A percentile compares a stretch with the other conserved stretches of the same genome.
Conservation (phyloP, 2,797 vertebrate species). For the Phataginus tricuspis region DNA sequence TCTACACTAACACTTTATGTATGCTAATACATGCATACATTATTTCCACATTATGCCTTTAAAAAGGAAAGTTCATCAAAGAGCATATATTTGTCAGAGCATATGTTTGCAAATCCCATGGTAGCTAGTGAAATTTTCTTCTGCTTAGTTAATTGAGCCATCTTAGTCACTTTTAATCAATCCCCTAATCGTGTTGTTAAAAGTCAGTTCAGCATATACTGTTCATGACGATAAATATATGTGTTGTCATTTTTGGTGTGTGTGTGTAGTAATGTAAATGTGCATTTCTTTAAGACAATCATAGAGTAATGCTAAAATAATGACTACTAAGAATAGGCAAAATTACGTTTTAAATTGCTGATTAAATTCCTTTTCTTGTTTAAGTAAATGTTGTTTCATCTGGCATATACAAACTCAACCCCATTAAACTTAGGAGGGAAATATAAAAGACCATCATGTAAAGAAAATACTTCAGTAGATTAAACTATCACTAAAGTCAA, state of each 20-base stretch:
- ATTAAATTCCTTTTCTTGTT: constrained; percentile 83
- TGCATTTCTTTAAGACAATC: constrained; percentile 83
- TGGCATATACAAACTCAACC: constrained; percentile 80
- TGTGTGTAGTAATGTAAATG: constrained; percentile 80
- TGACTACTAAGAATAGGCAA: constrained; percentile 82
- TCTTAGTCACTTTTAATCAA: constrained; percentile 80
- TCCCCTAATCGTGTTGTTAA: constrained; percentile 76
- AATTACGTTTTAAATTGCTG: constrained; percentile 84
- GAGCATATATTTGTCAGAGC: neutral
- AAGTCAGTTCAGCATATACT: constrained; percentile 70
- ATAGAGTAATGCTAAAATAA: constrained; percentile 85
- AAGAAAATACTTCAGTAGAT: constrained; percentile 76
- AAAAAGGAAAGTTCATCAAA: constrained; percentile 26
- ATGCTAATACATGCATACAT: neutral
- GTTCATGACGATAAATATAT: constrained; percentile 80
- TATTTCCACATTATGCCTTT: neutral
- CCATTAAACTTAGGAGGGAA: constrained; percentile 75
- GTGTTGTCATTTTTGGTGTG: constrained; percentile 75
- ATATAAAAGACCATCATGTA: constrained; percentile 71
- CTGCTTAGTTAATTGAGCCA: constrained; percentile 58
- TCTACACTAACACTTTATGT: neutral
- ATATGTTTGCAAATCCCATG: constrained; percentile 12
- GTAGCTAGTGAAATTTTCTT: constrained; percentile 43
- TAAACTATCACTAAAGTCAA: constrained; percentile 50
- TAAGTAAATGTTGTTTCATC: constrained; percentile 83